phyloP scores from a whole-genome alignment of 37 sponge, comb jelly and placozoan genomes.

The Eunapius fragilis region DNA sequence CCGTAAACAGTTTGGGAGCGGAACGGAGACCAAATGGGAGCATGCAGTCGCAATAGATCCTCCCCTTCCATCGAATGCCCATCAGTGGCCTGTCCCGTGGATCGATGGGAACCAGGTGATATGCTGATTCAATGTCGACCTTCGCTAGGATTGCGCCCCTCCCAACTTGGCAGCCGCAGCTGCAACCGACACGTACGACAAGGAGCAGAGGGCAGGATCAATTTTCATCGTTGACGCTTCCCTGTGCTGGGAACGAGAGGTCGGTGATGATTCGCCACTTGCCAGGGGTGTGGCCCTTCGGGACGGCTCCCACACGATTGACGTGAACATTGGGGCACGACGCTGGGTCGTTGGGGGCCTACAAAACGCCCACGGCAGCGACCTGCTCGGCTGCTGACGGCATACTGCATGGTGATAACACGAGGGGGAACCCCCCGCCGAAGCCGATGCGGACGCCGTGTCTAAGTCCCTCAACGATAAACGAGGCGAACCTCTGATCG shows the following conservation, averaged over 20 bases:
- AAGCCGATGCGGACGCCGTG: slow-evolving; percentile 34
- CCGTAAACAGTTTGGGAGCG: slow-evolving; percentile 15
- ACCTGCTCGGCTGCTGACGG: background rate
- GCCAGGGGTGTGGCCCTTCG: slow-evolving; percentile 30
- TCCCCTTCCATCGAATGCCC: slow-evolving; percentile 16
- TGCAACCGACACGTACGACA: slow-evolving; percentile 8
- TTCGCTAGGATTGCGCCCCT: slow-evolving; percentile 18
- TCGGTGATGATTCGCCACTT: slow-evolving; percentile 22
- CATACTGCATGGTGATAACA: background rate
- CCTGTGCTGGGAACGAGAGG: background rate
- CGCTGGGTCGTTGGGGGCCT: background rate
- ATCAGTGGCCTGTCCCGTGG: background rate
- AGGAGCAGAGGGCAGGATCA: slow-evolving; percentile 8
- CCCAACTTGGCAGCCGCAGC: background rate
- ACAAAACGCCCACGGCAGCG: background rate
- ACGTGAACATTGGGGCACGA: slow-evolving; percentile 8
- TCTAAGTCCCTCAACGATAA: background rate
- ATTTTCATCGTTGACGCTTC: slow-evolving; percentile 38
- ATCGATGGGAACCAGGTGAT: slow-evolving; percentile 6
- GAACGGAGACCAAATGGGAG: slow-evolving; percentile 26
- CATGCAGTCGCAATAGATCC: background rate
- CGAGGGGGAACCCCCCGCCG: background rate
- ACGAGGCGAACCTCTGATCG: slow-evolving; percentile 7
- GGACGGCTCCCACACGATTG: slow-evolving; percentile 37
- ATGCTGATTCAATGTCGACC: slow-evolving; percentile 7